Base-by-base conservation (phyloP, 2,797 vertebrate genomes). In the Cygnus olor region DNA sequence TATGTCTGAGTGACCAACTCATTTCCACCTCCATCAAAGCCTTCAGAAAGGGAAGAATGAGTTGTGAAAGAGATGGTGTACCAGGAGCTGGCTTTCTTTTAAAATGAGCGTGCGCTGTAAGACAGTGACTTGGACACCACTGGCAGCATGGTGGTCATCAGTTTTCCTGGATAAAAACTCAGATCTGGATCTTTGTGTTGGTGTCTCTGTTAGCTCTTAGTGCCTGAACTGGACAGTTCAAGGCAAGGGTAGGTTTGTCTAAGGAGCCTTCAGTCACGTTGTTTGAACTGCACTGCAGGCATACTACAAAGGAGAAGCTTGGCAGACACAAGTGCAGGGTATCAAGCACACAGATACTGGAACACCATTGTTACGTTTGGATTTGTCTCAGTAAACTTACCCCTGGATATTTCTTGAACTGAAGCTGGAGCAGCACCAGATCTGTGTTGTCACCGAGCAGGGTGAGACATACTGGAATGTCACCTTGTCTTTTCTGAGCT, bases 191-290 rank as follows among this genome's bases (percentile, higher is more conserved):
- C 47, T 21, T 7, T 32, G 14, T 22, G 1, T 19, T 3, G 2
- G 16, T 60, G 40, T 21, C 40, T 72, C 21, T 44, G 16, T 4
- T 4, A 17, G 68, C 57, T 88, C 44, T 12, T 45, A 0, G 0
- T 44, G n/a, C 24, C 51, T 84, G 49, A 77, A 32, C 12, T 64
- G 10, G 30, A 72, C 49, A 19, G 25, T 51, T 70, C 22, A 7
- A 84, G 57, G 16, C 1, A 18, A 70, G 49, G 7, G 7, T 38
- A 45, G 17, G 22, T 32, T 5, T 24, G 19, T 17, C 25, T 40
- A 51, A 71, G 30, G 19, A 11, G 1, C n/a, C 51, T 86, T 40
- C 49, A 57, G 40, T 34, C 34, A 8, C 0, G 0, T 63, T 49
- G 56, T 34, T 64, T 69, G 42, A 16, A 16, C 60, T 36, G 28